Evolutionary conservation across 2,113 vertebrate species (phyloP).

Genomic region (Festucalex cinctus): DNA sequence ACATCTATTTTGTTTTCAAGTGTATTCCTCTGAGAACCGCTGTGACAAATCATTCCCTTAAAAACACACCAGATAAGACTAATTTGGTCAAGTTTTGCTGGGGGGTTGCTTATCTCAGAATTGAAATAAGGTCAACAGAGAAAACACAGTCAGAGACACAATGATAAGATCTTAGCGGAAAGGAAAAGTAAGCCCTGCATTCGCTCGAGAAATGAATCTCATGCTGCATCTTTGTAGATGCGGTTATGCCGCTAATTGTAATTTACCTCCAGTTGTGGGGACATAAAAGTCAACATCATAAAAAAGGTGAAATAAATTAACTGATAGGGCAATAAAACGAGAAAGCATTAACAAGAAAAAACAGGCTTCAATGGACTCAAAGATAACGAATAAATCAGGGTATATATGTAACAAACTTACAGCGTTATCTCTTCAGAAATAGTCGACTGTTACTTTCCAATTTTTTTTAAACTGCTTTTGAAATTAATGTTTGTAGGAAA

Average conservation of each 20-base stretch:
- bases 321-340: slow-evolving; percentile 55
- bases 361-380: slow-evolving; percentile 46
- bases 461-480: slow-evolving; percentile 16
- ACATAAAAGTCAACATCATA: slow-evolving; percentile 45
- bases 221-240: slow-evolving; percentile 45
- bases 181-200: slow-evolving; percentile 47
- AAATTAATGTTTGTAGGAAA: background rate
- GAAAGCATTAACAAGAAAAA: slow-evolving; percentile 50
- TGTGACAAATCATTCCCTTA: slow-evolving; percentile 61
- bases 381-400: slow-evolving; percentile 56
- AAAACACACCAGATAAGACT: slow-evolving; percentile 68
- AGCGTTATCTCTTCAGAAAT: slow-evolving; percentile 30
- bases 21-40: slow-evolving; percentile 39
- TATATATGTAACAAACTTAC: slow-evolving; percentile 46
- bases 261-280: slow-evolving; percentile 53
- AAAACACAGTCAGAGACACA: slow-evolving; percentile 37
- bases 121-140: slow-evolving; percentile 69
- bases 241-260: slow-evolving; percentile 48
- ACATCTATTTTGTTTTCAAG: slow-evolving; percentile 29
- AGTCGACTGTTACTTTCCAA: slow-evolving; percentile 33
- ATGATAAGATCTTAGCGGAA: slow-evolving; percentile 52
- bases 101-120: slow-evolving; percentile 66
- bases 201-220: slow-evolving; percentile 52
- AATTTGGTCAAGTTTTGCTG: slow-evolving; percentile 66
- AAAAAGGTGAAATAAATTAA: slow-evolving; percentile 60